These are phyloP conservation scores for Neocrepidodera transversa DNA, from an alignment of 2,888 invertebrate species.

Conservation along the genomic window DNA sequence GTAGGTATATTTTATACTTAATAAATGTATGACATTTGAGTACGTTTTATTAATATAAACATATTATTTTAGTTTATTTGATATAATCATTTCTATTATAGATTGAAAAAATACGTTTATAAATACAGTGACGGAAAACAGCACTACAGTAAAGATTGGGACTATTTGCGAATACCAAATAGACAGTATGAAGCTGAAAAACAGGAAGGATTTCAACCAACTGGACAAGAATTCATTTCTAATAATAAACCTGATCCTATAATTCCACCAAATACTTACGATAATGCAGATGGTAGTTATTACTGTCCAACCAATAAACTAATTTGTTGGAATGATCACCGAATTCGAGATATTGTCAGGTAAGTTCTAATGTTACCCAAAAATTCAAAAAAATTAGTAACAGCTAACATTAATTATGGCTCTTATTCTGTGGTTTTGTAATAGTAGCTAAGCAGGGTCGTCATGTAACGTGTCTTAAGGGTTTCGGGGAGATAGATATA, in stretches of 20 bases:
- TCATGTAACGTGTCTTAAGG: too few relatives aligned
- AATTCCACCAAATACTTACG: constrained; percentile 9
- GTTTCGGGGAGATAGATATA: too few relatives aligned
- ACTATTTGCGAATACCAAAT: constrained; percentile 13
- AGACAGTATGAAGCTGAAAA: constrained; percentile 13
- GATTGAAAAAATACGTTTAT: background rate
- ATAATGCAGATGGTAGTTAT: constrained; percentile 12
- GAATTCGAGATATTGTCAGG: constrained; percentile 11
- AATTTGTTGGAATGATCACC: constrained; percentile 6
- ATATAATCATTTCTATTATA: too few relatives aligned
- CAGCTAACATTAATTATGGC: too few relatives aligned
- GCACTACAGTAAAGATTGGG: background rate
- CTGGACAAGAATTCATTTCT: constrained; percentile 2
- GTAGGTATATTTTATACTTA: too few relatives aligned
- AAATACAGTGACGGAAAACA: constrained; percentile 8
- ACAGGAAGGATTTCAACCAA: background rate
- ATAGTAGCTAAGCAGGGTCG: too few relatives aligned
- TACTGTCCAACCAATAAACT: constrained; percentile 9
- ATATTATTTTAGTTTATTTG: too few relatives aligned
- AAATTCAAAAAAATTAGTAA: too few relatives aligned
- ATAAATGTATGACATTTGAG: too few relatives aligned
- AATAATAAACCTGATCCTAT: background rate
- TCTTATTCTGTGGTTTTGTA: too few relatives aligned
- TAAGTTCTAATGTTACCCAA: too few relatives aligned
- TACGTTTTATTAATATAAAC: too few relatives aligned